Conservation (phyloP, 1,140 invertebrate species). For the Drosophila leontia region DNA sequence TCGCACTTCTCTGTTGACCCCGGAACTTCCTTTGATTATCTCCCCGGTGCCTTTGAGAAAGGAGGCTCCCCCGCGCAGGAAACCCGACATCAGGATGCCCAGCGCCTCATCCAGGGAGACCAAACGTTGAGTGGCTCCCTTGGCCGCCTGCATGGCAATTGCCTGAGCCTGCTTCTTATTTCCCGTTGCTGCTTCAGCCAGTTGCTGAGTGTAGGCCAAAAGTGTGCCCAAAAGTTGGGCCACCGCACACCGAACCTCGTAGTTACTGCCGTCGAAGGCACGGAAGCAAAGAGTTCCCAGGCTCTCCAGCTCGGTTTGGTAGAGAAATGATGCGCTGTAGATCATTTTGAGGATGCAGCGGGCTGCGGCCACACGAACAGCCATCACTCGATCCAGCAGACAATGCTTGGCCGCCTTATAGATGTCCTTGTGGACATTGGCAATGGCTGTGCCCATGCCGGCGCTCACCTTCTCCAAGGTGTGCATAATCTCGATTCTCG, state of each 20-base stretch:
- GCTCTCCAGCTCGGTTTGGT: constrained; percentile 95
- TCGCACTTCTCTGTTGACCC: constrained; percentile 96
- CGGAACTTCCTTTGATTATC: constrained; percentile 97
- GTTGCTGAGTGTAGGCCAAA: constrained; percentile 90
- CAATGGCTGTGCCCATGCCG: constrained; percentile 95
- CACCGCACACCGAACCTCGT: constrained; percentile 96
- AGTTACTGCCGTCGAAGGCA: constrained; percentile 96
- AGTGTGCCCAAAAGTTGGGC: constrained; percentile 95
- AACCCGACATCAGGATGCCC: constrained; percentile 96
- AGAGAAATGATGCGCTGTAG: constrained; percentile 94
- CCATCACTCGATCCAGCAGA: constrained; percentile 95
- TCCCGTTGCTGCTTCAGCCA: constrained; percentile 59
- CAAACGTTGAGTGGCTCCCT: constrained; percentile 83
- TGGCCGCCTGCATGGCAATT: constrained; percentile 56
- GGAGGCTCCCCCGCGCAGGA: constrained; percentile 96
- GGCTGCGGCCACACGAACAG: constrained; percentile 94
- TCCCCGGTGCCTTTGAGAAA: constrained; percentile 97
- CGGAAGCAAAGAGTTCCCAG: constrained; percentile 95
- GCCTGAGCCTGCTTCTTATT: constrained; percentile 59
- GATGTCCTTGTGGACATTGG: constrained; percentile 95
- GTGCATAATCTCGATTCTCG: constrained; percentile 97
- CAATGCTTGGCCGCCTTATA: constrained; percentile 95
- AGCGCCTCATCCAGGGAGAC: constrained; percentile 97
- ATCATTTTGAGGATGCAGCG: constrained; percentile 96
- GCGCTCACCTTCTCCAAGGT: constrained; percentile 96